phyloP scores from a whole-genome alignment of 1,140 invertebrate genomes.

The Proales similis region DNA sequence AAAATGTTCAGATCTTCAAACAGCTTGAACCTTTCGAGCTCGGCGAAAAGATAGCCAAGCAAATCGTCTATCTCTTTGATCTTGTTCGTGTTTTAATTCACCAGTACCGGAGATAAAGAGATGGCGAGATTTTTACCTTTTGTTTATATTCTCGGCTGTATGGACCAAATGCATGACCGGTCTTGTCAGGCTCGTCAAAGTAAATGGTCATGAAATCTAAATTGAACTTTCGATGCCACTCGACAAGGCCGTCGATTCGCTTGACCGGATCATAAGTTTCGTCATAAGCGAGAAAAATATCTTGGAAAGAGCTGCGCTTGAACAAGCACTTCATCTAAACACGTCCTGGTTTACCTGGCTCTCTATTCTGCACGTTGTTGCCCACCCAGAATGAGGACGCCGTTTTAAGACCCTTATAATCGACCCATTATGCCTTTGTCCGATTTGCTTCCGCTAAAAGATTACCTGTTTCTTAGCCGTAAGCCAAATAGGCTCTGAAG shows the following conservation, averaged over 20 bases:
- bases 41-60: conserved; percentile 44
- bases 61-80: conserved; percentile 25
- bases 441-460: neutral
- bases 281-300: conserved; percentile 15
- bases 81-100: neutral
- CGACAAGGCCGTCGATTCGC: conserved; percentile 59
- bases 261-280: conserved; percentile 39
- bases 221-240: conserved; percentile 60
- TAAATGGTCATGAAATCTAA: conserved; percentile 61
- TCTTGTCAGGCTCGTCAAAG: conserved; percentile 65
- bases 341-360: neutral
- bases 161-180: conserved; percentile 47
- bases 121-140: conserved; percentile 45
- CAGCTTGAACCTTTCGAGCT: conserved; percentile 39
- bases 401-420: conserved; percentile 25
- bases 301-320: neutral
- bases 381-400: conserved; percentile 31
- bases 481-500: conserved; percentile 21
- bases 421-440: neutral
- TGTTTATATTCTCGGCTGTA: conserved; percentile 8
- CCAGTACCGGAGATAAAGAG: neutral
- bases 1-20: conserved; percentile 59
- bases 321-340: neutral
- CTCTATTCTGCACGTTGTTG: conserved; percentile 17
- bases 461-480: conserved; percentile 37